Evolutionary conservation across 2,888 invertebrate genomes (phyloP), one percentile per base, ranked within the genome.

Genomic region (Tineola bisselliella): DNA sequence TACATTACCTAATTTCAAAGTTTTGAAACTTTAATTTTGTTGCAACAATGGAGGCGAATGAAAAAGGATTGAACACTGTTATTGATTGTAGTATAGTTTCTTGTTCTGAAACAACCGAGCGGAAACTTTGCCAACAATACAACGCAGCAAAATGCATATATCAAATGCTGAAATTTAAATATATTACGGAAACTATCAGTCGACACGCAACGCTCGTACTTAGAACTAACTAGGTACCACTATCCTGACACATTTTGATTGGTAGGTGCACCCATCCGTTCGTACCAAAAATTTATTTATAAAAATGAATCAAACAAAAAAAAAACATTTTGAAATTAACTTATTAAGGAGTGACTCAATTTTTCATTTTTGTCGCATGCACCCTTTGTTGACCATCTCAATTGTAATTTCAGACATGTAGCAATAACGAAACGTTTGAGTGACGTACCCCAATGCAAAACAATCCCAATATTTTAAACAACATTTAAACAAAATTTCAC

Each of bases 371-470:
- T 38, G 38, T 38, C 38, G 5, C 38, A 38, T 25, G 38, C 38
- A 38, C 38, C 38, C 38, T n/a, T 38, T 38, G 11, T n/a, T 38
- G 38, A 38, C 38, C 38, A 48, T 31, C 31, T 58, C 38, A 30
- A 48, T 60, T 60, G 15, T 30, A 48, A 60, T 79, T 75, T 75
- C 77, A 76, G 73, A 75, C 83, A 83, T 81, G 82, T 81, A 75
- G 72, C 75, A 73, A 76, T 79, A 81, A 79, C 81, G 75, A 73
- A 73, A 70, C 76, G 77, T 74, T 74, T 81, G 83, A 83, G 74
- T 81, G 82, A 83, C 83, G 81, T 77, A 73, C 59, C 59, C 43
- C 60, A 15, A 15, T 30, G 48, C 13, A 48, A 60, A 48, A 44
- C 19, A 44, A 44, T 48, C 19, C 15, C 33, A 58, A 58, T 58